Base-by-base conservation (phyloP, 2,888 invertebrate genomes). In the Rhagonycha lutea region DNA sequence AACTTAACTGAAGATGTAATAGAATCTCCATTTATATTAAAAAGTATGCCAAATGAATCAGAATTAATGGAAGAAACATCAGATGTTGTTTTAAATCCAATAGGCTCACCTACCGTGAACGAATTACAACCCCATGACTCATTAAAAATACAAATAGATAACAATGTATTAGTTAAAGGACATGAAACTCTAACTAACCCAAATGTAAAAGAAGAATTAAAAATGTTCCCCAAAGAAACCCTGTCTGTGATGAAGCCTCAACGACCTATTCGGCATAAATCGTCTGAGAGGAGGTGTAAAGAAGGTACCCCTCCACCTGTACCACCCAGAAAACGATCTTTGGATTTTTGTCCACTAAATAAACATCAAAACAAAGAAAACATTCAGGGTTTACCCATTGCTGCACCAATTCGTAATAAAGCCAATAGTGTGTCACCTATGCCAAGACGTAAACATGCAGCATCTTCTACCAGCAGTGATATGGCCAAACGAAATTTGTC, bases 201-300 rank as follows among this genome's bases (percentile, higher is more conserved):
- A 47, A n/a, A 47, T 47, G n/a, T 47, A 47, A 32, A 32, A 12
- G 32, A 32, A 12, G 32, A 32, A 32, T 32, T 32, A 12, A 47
- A 47, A n/a, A 47, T n/a, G 7, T 47, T 47, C n/a, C 47, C 47
- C 7, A 47, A 47, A 47, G 47, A 47, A 12, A 47, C 47, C 7
- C 47, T 47, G n/a, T n/a, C n/a, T n/a, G 14, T 23, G n/a, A 61
- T 23, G 32, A 60, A 80, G 5, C 84, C 84, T 5, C 81, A 80
- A 47, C 79, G 84, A 72, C 83, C 84, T 8, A 69, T 79, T 32
- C 79, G 85, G 32, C 85, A 85, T 78, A 85, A 83, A 79, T 83
- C 84, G 70, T 70, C 88, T 84, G 78, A 88, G 85, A 47, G 24
- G 23, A 72, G 69, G 29, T 62, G 29, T 62, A 67, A 23, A 4